A percentile compares a stretch with the other conserved stretches of the same genome.
Evolutionary conservation across 2,113 vertebrate genomes (phyloP).

Genomic region (Oceanites oceanicus): DNA sequence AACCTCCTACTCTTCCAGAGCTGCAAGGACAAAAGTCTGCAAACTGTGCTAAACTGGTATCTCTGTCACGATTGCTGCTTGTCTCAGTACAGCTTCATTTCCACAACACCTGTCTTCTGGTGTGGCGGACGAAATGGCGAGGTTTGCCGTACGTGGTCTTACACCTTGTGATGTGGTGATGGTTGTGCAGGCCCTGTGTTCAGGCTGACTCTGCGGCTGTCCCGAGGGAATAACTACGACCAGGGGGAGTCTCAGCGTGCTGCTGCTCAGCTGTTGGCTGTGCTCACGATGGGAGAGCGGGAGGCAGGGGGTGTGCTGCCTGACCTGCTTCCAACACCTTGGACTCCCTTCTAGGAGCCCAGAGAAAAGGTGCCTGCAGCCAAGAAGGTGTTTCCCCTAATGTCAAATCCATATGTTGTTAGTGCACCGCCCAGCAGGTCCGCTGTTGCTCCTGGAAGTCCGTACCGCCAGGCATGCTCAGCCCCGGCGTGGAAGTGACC

Average conservation of each 20-base stretch:
- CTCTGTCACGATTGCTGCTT: background rate
- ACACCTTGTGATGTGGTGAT: background rate
- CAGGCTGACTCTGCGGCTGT: background rate
- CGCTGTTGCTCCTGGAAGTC: background rate
- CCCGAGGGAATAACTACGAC: background rate
- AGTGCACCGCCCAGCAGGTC: background rate
- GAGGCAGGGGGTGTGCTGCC: background rate
- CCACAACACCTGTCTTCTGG: background rate
- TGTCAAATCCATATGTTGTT: rapidly evolving
- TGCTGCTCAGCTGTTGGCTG: background rate
- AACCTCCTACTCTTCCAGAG: background rate
- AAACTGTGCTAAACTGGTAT: background rate
- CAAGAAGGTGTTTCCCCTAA: background rate
- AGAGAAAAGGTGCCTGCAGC: background rate
- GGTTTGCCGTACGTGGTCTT: rapidly evolving
- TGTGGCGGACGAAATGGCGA: background rate
- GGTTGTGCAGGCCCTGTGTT: background rate
- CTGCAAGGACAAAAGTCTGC: background rate
- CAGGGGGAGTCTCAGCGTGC: background rate
- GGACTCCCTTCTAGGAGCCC: background rate
- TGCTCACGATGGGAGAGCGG: background rate
- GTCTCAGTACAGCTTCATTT: background rate
- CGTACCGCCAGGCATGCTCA: background rate
- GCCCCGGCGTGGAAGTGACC: rapidly evolving
- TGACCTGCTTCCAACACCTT: background rate